phyloP scores from a whole-genome alignment of 1,140 invertebrate genomes.

The Antheraea mylitta region DNA sequence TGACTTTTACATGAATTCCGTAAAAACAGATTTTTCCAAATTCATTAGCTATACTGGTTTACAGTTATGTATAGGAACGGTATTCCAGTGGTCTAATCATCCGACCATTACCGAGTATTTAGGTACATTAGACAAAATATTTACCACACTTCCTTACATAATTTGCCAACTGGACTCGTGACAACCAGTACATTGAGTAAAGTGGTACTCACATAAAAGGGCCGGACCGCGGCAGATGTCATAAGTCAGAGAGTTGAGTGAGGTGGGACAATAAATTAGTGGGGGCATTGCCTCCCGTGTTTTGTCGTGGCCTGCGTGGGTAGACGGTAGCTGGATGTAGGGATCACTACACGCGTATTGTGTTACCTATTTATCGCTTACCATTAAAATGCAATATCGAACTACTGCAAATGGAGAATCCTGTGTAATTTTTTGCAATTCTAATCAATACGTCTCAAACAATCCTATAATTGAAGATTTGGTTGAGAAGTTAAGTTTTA shows the following conservation, averaged over 20 bases:
- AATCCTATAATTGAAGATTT: no score
- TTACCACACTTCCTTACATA: no score
- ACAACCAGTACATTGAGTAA: slow-evolving; percentile 23
- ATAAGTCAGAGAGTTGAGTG: slow-evolving; percentile 56
- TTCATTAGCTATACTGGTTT: no score
- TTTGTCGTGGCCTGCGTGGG: slow-evolving; percentile 35
- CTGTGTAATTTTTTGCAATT: neutral
- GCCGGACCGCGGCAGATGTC: slow-evolving; percentile 38
- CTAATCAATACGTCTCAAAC: no score
- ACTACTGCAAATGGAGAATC: neutral
- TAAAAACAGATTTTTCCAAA: no score
- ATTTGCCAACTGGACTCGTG: slow-evolving; percentile 7
- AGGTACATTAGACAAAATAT: no score
- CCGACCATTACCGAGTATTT: no score
- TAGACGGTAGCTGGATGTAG: slow-evolving; percentile 30
- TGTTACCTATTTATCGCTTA: slow-evolving; percentile 26
- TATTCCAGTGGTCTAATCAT: no score
- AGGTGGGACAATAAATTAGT: slow-evolving; percentile 53
- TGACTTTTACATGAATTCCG: no score
- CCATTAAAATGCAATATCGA: neutral
- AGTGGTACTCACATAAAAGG: slow-evolving; percentile 30
- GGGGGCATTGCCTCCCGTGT: slow-evolving; percentile 41
- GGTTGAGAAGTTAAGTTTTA: no score
- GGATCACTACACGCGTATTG: slow-evolving; percentile 30
- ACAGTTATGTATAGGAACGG: no score